Percentiles rank a stretch among this genome's conserved stretches.
Conservation (phyloP, 1,140 invertebrate genomes). For the Lepidurus packardi region DNA sequence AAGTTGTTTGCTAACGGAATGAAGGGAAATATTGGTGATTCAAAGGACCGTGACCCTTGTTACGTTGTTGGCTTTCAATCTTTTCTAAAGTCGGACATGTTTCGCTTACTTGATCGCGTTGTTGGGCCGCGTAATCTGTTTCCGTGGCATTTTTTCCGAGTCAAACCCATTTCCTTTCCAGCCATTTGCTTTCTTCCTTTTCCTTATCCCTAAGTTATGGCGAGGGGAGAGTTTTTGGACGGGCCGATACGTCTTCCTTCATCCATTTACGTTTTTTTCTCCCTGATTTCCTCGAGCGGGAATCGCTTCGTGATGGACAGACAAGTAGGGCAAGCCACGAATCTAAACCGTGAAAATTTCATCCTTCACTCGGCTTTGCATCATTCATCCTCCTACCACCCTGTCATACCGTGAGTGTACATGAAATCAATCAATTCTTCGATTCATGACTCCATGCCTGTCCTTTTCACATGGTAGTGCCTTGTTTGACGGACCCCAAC, state of each 20-base stretch:
- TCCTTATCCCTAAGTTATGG: background rate
- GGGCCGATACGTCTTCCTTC: background rate
- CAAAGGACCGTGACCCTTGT: background rate
- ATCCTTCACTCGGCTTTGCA: background rate
- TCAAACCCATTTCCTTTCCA: background rate
- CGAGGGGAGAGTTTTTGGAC: background rate
- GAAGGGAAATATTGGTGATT: background rate
- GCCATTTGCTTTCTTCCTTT: background rate
- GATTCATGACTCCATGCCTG: background rate
- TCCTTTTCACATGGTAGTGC: background rate
- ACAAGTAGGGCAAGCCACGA: background rate
- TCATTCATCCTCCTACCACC: background rate
- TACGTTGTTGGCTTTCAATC: background rate
- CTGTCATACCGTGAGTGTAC: background rate
- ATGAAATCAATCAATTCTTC: background rate
- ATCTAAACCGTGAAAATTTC: background rate
- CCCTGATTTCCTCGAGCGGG: background rate
- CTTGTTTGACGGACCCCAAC: background rate
- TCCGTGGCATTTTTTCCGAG: background rate
- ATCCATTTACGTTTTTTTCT: background rate
- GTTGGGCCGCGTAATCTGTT: background rate
- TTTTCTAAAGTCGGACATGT: background rate
- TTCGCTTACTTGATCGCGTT: background rate
- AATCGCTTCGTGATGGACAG: background rate
- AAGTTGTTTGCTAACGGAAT: background rate